Evolutionary conservation across 2,113 vertebrate species (phyloP), one percentile per base, ranked within the genome.

Genomic region (Scalopus aquaticus): DNA sequence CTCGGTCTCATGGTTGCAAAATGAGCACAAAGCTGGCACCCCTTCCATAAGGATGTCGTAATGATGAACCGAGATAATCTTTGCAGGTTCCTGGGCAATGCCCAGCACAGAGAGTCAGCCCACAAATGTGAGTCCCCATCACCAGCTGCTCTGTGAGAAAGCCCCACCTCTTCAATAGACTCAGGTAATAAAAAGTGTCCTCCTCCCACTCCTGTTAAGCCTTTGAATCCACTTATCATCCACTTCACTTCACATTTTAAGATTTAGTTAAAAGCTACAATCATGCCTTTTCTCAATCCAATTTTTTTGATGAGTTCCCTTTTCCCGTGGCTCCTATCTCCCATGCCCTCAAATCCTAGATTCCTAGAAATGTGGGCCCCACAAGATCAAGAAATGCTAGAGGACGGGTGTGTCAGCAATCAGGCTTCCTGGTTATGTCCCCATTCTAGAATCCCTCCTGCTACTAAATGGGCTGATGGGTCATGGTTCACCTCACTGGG

Each of bases 1-100:
- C 35, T 54, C 20, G 1, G 10, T 44, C 54, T 62, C 22, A 26
- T 0, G 8, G 16, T 35, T 37, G 2, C 30, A 9, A 39, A 80
- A 44, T 16, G 3, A n/a, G 5, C 30, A 22, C 9, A 5, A 4
- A 35, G 64, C 32, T 1, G 15, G 28, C 0, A 1, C 19, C 12
- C 30, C 20, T 51, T 30, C 44, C 35, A 2, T 2, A 2, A 54
- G 46, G 3, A 0, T 9, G 3, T 22, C n/a, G 0, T 17, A 20
- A 72, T 16, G n/a, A 2, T 28, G 4, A 35, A 37, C 28, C 6
- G 51, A 44, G 26, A 3, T 4, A 24, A 26, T 46, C 44, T 6
- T 84, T 30, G 7, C 1, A 49, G 51, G 2, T 62, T 37, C 54
- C 56, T n/a, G 32, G 12, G 42, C 20, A 9, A 11, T 30, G 37